A percentile compares a stretch with the other conserved stretches of the same genome.
Evolutionary conservation across 2,888 invertebrate genomes (phyloP).

Genomic region (Listrodromus nycthemerus): DNA sequence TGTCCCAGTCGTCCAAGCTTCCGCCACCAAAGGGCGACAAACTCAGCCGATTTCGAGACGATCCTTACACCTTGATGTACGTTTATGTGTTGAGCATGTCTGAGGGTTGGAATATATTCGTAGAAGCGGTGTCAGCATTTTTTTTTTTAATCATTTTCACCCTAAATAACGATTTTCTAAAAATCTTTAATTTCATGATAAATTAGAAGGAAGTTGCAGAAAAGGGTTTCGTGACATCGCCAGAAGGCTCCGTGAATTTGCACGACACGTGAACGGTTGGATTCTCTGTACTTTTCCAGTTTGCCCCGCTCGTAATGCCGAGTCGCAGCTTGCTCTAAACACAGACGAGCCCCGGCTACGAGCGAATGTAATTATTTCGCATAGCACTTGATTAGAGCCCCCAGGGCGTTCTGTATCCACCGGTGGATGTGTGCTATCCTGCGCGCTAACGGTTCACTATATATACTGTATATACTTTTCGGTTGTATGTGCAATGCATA

Average conservation of each 20-base stretch:
- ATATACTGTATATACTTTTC: background rate
- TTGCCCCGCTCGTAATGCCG: constrained; percentile 43
- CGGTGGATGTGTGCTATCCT: background rate
- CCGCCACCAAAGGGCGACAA: constrained; percentile 35
- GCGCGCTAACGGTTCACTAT: constrained; percentile 4
- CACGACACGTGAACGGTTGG: constrained; percentile 14
- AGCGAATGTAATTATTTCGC: constrained; percentile 73
- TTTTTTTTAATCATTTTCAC: background rate
- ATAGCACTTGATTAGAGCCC: constrained; percentile 72
- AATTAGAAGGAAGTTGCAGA: background rate
- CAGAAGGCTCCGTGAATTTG: constrained; percentile 20
- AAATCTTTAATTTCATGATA: too few species aligned
- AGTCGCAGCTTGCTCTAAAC: constrained; percentile 64
- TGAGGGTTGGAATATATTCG: too few species aligned
- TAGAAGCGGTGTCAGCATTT: too few species aligned
- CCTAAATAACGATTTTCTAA: too few species aligned
- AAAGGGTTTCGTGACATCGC: background rate
- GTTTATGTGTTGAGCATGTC: too few species aligned
- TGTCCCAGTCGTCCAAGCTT: background rate
- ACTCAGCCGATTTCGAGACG: background rate
- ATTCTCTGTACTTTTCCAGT: constrained; percentile 41
- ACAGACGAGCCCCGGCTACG: constrained; percentile 64
- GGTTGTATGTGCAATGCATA: background rate
- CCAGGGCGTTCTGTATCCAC: background rate
- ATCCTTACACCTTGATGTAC: background rate